Evolutionary conservation across 1,140 invertebrate species (phyloP).

Genomic region (Drosophila ohnishii): DNA sequence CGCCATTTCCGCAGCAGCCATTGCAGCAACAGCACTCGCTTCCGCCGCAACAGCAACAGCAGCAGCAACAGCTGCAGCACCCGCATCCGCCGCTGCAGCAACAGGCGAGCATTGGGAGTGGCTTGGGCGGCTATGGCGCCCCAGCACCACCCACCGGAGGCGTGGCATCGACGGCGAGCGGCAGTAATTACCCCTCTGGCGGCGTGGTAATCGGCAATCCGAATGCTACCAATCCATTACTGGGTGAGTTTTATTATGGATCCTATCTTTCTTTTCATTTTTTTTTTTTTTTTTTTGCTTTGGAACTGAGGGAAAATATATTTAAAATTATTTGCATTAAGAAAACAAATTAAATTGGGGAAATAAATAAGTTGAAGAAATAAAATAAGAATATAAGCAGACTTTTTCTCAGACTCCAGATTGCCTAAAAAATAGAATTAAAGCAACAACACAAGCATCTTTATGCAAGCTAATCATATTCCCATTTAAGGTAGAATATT

Average conservation of each 20-base stretch:
- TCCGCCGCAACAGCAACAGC: slow-evolving; percentile 41
- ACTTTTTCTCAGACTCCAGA: neutral
- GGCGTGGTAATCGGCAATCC: slow-evolving; percentile 80
- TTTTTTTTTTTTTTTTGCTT: too few species aligned
- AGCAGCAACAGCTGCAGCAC: slow-evolving; percentile 51
- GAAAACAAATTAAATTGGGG: too few species aligned
- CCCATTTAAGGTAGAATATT: neutral
- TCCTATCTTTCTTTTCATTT: neutral
- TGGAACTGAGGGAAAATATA: too few species aligned
- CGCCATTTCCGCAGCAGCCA: slow-evolving; percentile 23
- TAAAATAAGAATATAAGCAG: neutral
- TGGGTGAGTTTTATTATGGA: slow-evolving; percentile 61
- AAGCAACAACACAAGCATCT: neutral
- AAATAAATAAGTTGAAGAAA: too few species aligned
- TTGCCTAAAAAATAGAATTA: neutral
- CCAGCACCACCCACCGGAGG: slow-evolving; percentile 59
- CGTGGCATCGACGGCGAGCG: slow-evolving; percentile 31
- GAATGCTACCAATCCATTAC: slow-evolving; percentile 79
- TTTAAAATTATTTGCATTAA: too few species aligned
- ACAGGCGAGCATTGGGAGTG: slow-evolving; percentile 65
- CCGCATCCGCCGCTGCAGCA: slow-evolving; percentile 62
- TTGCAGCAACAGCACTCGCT: slow-evolving; percentile 34
- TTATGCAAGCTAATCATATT: neutral
- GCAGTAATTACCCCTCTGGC: slow-evolving; percentile 67
- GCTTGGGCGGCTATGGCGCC: slow-evolving; percentile 58